Percentiles rank a stretch among this genome's conserved stretches.
Conservation (phyloP, 2,797 vertebrate species). For the Hafferia zeledoni region DNA sequence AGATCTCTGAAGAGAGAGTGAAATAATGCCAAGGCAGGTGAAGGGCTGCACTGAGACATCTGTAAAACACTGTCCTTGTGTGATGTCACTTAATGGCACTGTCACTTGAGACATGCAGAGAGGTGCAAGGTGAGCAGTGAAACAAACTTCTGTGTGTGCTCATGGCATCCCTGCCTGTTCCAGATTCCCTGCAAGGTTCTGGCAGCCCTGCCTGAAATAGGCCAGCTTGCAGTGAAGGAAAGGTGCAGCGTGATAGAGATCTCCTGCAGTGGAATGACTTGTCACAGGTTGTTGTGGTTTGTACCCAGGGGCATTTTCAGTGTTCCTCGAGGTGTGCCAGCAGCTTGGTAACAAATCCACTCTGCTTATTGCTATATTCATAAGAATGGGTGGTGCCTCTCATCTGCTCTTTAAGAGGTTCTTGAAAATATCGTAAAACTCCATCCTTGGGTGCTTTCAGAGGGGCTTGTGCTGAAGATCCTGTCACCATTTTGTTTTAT, state of each 20-base stretch:
- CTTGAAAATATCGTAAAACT: background rate
- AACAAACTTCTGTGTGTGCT: background rate
- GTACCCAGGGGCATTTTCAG: background rate
- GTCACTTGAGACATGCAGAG: background rate
- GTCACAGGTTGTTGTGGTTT: background rate
- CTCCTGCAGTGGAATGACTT: background rate
- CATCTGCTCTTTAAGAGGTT: background rate
- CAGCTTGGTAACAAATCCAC: background rate
- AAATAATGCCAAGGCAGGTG: background rate
- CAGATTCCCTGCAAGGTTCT: background rate
- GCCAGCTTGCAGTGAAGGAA: background rate
- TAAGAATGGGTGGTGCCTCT: background rate
- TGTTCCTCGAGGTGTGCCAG: background rate
- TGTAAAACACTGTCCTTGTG: background rate
- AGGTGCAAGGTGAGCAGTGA: fast-evolving
- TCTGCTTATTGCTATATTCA: background rate
- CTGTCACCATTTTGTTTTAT: background rate
- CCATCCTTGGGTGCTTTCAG: background rate
- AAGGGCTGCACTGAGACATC: background rate
- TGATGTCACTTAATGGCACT: background rate
- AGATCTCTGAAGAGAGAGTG: background rate
- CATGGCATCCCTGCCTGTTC: background rate
- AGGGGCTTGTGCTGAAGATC: background rate
- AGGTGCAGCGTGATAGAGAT: background rate
- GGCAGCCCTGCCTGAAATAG: background rate